Evolutionary conservation across 2,797 vertebrate genomes (phyloP).

Genomic region (Clarias laeviceps): DNA sequence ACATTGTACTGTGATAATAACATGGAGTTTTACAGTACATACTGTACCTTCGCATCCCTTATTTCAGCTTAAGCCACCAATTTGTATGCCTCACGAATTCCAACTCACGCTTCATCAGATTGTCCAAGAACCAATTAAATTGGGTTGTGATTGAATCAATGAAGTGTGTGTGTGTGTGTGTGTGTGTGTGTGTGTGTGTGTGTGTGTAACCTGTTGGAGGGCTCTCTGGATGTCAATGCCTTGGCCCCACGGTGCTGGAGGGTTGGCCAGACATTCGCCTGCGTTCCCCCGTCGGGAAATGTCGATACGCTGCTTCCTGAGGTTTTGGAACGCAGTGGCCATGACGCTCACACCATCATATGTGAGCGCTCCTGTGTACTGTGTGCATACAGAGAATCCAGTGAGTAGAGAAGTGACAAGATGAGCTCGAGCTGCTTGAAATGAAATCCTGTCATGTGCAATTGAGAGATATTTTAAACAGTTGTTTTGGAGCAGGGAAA

Average conservation of each 20-base stretch:
- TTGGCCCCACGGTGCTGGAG: conserved; percentile 93
- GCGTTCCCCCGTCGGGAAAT: conserved; percentile 93
- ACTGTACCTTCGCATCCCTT: neutral
- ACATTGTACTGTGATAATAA: neutral
- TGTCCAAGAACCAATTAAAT: neutral
- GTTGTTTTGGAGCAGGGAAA: neutral
- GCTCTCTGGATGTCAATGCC: conserved; percentile 97
- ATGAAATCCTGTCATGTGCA: neutral
- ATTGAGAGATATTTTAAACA: neutral
- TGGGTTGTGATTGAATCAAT: conserved; percentile 5
- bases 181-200: conserved; percentile 2
- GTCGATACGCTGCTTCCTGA: conserved; percentile 89
- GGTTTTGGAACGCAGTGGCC: conserved; percentile 92
- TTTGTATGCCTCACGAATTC: neutral
- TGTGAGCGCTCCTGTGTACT: conserved; percentile 94
- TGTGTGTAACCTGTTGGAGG: conserved; percentile 83
- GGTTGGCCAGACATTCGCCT: conserved; percentile 93
- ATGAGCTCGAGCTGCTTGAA: no score
- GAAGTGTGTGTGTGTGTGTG: neutral
- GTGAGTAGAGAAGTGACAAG: neutral
- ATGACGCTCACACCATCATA: conserved; percentile 92
- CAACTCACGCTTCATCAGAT: neutral
- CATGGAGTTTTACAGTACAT: neutral
- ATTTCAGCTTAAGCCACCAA: neutral
- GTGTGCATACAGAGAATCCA: conserved; percentile 21